These are phyloP conservation scores for Ctenomys sociabilis DNA, from an alignment of 2,113 vertebrate species.

Conservation along the genomic window DNA sequence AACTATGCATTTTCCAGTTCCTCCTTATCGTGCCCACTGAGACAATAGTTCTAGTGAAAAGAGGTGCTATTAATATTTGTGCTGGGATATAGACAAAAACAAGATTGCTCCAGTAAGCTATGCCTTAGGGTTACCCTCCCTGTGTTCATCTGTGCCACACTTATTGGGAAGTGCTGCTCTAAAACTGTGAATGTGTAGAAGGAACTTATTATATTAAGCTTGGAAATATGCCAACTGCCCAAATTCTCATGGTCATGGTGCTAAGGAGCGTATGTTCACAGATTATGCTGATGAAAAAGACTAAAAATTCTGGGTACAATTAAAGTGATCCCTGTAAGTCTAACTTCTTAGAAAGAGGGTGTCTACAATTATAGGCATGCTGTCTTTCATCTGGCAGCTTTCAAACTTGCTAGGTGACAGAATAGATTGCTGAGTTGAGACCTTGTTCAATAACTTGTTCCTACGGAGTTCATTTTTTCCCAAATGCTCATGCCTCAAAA, in stretches of 20 bases:
- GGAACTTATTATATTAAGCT: not conserved
- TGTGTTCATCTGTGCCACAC: not conserved
- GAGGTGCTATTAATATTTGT: conserved; percentile 12
- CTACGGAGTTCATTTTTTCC: not conserved
- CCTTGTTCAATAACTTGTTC: not conserved
- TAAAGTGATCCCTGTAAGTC: not conserved
- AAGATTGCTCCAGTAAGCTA: not conserved
- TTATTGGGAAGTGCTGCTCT: not conserved
- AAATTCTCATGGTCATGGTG: not conserved
- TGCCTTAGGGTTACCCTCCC: not conserved
- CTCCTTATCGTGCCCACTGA: conserved; percentile 24
- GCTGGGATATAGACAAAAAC: conserved; percentile 23
- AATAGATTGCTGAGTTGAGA: not conserved
- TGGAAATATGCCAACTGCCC: not conserved
- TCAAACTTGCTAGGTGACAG: not conserved
- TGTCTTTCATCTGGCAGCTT: not conserved
- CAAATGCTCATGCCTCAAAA: conserved; percentile 48
- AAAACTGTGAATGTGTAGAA: not conserved
- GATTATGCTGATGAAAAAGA: not conserved
- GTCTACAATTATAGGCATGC: not conserved
- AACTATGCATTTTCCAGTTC: conserved; percentile 1
- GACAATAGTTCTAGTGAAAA: not conserved
- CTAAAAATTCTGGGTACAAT: not conserved
- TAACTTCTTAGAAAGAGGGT: not conserved
- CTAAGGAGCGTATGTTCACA: not conserved